Evolutionary conservation across 2,797 vertebrate genomes (phyloP), one percentile per base, ranked within the genome.

Genomic region (Coracias cyanogaster): DNA sequence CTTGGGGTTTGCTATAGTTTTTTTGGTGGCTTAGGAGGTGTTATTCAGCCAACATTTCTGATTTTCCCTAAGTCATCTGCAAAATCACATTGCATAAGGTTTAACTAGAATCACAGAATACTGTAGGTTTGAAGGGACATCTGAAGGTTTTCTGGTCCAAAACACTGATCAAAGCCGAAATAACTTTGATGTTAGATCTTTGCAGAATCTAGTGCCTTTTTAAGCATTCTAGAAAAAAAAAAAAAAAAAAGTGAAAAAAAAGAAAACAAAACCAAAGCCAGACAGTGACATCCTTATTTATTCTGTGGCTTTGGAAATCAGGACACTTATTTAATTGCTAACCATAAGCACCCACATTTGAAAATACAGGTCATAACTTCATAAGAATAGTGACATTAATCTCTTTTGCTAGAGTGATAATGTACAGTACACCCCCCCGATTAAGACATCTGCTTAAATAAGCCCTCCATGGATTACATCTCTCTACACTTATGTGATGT

Each of bases 311-410:
- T 81, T 92, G 80, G 66, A 95, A 97, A 95, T 82, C 73, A 95
- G 87, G 87, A 52, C 90, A 60, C 82, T 94, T 95, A 94, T 95
- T 97, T 96, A 95, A 91, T 67, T 94, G 66, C 46, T 83, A 90
- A 70, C 46, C 19, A 1, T 80, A 76, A 67, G 62, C 70, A 94
- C 71, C 48, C 73, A 79, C 93, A 78, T 93, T 96, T 91, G 94
- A 96, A 96, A 95, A 93, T 57, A 66, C 58, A 94, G 95, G 94
- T 94, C 80, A 91, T 91, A 90, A 93, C 64, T 80, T 1, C 33
- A 49, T 94, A 92, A 92, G 66, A 81, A 90, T 94, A 89, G 85
- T 73, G 77, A 90, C 92, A 91, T 5, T 4, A 88, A 84, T 93
- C 51, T 79, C 62, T 92, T 93, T 93, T 90, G 66, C 80, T 95